Evolutionary conservation across 1,140 invertebrate species (phyloP).

Genomic region (Belonocnema kinseyi): DNA sequence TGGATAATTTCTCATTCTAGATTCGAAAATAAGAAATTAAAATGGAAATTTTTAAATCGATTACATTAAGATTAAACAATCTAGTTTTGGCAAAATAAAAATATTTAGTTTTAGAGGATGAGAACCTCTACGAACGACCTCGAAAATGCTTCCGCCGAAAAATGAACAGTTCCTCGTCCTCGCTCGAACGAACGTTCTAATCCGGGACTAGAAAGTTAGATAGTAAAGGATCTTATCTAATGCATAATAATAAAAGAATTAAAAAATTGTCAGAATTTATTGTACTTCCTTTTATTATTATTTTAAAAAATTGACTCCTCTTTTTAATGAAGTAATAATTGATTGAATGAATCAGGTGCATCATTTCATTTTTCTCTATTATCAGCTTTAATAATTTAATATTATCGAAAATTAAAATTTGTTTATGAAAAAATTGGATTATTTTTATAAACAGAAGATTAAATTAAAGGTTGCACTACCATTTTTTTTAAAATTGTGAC

Average conservation of each 20-base stretch:
- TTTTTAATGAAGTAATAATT: background rate
- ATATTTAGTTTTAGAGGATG: constrained; percentile 43
- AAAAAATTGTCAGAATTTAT: background rate
- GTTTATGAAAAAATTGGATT: too few species aligned
- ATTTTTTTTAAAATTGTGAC: too few species aligned
- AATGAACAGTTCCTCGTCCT: constrained; percentile 38
- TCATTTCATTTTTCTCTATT: too few species aligned
- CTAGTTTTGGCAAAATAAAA: background rate
- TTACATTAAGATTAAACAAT: too few species aligned
- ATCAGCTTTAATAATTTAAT: too few species aligned
- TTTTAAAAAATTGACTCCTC: background rate
- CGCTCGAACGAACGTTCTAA: constrained; percentile 1
- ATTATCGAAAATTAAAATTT: too few species aligned
- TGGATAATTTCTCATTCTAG: too few species aligned
- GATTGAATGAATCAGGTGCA: background rate
- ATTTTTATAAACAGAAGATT: too few species aligned
- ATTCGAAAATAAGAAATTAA: too few species aligned
- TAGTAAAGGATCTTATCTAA: background rate
- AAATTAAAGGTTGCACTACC: too few species aligned
- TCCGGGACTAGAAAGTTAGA: background rate
- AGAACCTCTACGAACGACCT: constrained; percentile 64
- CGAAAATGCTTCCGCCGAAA: constrained; percentile 65
- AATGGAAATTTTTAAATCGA: too few species aligned
- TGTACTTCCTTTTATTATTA: background rate
- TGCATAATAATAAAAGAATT: background rate